These are phyloP conservation scores for Anableps anableps DNA, from an alignment of 2,797 vertebrate species.

Conservation along the genomic window DNA sequence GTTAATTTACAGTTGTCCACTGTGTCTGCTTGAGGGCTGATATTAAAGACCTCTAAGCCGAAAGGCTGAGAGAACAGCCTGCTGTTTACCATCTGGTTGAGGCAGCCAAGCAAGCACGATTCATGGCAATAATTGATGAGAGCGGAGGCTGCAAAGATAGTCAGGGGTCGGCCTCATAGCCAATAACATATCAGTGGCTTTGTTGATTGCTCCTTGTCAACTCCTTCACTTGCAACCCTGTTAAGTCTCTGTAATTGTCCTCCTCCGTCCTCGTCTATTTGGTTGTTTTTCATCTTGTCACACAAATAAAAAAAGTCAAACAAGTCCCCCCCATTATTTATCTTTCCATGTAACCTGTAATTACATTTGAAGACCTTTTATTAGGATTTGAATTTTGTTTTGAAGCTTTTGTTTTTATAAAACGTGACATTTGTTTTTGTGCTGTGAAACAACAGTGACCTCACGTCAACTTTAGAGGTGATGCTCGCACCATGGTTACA, in stretches of 20 bases:
- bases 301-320: conserved; percentile 13
- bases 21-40: conserved; percentile 53
- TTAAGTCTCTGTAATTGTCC: conserved; percentile 54
- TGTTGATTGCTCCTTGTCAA: conserved; percentile 60
- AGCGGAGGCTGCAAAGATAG: conserved; percentile 42
- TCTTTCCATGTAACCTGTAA: neutral
- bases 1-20: conserved; percentile 68
- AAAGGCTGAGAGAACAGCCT: conserved; percentile 48
- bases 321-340: neutral
- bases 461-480: conserved; percentile 41
- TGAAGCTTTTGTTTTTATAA: conserved; percentile 11
- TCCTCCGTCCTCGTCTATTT: conserved; percentile 18
- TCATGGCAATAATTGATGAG: conserved; percentile 71
- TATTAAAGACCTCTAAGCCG: conserved; percentile 60
- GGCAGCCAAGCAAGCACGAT: conserved; percentile 46
- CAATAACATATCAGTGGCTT: conserved; percentile 58
- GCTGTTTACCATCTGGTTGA: conserved; percentile 71
- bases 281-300: conserved; percentile 2
- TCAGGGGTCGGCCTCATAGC: conserved; percentile 39
- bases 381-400: conserved; percentile 15
- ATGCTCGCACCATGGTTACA: conserved; percentile 42
- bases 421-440: conserved; percentile 34
- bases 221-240: conserved; percentile 52
- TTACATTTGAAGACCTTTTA: conserved; percentile 30
- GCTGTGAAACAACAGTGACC: conserved; percentile 37